Evolutionary conservation across 2,113 vertebrate species (phyloP).

Genomic region (Salminus brasiliensis): DNA sequence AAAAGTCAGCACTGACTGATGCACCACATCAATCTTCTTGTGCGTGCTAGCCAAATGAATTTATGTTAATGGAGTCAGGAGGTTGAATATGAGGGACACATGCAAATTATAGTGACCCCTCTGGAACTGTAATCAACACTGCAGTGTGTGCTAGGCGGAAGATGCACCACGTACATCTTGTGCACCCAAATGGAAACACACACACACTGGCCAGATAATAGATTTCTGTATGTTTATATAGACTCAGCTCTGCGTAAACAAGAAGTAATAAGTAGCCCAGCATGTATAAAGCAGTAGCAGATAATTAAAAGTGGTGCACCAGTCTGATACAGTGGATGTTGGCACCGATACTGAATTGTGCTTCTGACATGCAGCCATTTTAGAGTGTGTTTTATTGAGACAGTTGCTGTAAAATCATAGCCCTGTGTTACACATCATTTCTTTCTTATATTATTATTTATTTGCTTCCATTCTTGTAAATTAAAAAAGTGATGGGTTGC

Average conservation of each 20-base stretch:
- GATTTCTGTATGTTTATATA: not conserved
- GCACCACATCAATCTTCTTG: conserved; percentile 4
- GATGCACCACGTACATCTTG: not conserved
- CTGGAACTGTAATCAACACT: conserved; percentile 28
- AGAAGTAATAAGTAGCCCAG: not conserved
- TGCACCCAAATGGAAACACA: conserved; percentile 16
- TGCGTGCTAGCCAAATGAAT: conserved; percentile 15
- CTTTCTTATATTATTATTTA: too few species aligned
- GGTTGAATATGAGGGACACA: conserved; percentile 9
- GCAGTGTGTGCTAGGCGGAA: conserved; percentile 5
- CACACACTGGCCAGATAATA: not conserved
- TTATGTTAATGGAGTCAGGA: not conserved
- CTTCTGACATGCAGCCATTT: too few species aligned
- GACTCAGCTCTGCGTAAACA: not conserved
- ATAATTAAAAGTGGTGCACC: not conserved
- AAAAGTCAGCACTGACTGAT: conserved; percentile 19
- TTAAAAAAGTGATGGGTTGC: too few species aligned
- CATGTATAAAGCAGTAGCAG: not conserved
- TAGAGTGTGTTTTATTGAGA: too few species aligned
- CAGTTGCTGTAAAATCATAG: too few species aligned
- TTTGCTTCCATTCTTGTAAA: too few species aligned
- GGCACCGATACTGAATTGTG: too few species aligned
- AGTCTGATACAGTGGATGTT: not conserved
- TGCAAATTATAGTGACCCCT: conserved; percentile 40
- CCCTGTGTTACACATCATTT: too few species aligned